Evolutionary conservation across 2,888 invertebrate genomes (phyloP), one percentile per base, ranked within the genome.

Genomic region (Onchidella celtica): DNA sequence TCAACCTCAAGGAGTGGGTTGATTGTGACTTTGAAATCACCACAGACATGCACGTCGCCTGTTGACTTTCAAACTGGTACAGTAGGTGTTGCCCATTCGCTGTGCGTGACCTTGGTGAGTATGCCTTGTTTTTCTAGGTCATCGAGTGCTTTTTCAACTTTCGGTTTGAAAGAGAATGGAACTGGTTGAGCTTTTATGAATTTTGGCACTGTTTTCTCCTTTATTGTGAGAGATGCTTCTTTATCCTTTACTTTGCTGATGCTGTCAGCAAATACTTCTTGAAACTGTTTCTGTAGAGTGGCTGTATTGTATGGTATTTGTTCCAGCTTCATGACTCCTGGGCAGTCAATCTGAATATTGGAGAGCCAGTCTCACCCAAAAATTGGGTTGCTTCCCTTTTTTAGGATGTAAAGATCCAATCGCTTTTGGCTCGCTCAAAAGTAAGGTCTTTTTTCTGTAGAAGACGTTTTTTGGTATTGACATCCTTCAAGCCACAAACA

Each of bases 111-210:
- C 27, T 69, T 34, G 4, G 59, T 59, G n/a, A 70, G 24, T 3
- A 70, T 70, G 2, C 70, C 70, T 61, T 32, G 24, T 4, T 27
- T 38, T 70, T 78, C 70, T 11, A 78, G 40, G 17, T 32, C 36
- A 1, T 61, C 57, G 11, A 73, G 29, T 55, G 14, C 57, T 14
- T 73, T 73, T 11, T 57, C 57, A n/a, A 47, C 40, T 38, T 70
- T 6, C 14, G 3, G 17, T 70, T 24, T 70, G n/a, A 70, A 11
- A 6, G 79, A 24, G 32, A 38, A 70, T 3, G 79, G 79, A 6
- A 70, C 61, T 9, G 79, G 6, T 63, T 65, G n/a, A 24, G 76
- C 65, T 40, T 63, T 76, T 21, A 27, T 61, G 76, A 65, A 76
- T 21, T 29, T 76, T 11, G 76, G 76, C 11, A 27, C 29, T 4